Percentiles rank a stretch among this genome's conserved stretches.
Evolutionary conservation across 2,888 invertebrate species (phyloP).

Genomic region (Micropterix aruncella): DNA sequence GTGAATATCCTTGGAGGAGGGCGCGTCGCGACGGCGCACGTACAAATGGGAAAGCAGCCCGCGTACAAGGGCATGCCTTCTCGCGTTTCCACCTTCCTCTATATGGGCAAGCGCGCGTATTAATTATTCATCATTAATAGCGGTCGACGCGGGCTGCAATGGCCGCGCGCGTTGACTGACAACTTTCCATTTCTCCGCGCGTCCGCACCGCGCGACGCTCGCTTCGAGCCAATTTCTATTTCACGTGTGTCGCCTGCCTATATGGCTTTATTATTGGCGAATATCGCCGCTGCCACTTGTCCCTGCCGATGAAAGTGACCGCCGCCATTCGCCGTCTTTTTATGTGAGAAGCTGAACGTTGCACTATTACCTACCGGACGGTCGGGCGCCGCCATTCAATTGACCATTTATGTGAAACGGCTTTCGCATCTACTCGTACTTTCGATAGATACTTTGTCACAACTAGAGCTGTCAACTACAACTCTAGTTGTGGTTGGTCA

Average conservation of each 20-base stretch:
- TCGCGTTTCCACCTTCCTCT: not conserved
- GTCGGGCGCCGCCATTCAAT: no score
- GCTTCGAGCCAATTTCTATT: not conserved
- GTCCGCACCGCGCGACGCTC: not conserved
- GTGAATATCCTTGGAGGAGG: not conserved
- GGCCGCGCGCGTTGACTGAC: not conserved
- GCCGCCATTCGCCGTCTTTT: no score
- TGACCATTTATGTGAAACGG: no score
- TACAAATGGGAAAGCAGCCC: not conserved
- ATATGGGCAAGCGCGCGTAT: not conserved
- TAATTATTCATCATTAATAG: not conserved
- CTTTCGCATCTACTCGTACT: no score
- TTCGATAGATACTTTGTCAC: no score
- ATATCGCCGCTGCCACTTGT: no score
- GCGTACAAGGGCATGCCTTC: not conserved
- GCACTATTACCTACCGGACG: no score
- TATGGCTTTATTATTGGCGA: not conserved
- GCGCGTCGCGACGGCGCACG: not conserved
- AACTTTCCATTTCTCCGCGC: not conserved
- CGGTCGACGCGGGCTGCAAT: not conserved
- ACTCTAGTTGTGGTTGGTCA: no score
- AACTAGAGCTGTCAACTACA: no score
- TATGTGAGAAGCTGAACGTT: no score
- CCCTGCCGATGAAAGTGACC: no score
- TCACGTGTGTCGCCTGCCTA: not conserved